Base-by-base conservation (phyloP, 2,113 vertebrate genomes). In the Polypterus senegalus region DNA sequence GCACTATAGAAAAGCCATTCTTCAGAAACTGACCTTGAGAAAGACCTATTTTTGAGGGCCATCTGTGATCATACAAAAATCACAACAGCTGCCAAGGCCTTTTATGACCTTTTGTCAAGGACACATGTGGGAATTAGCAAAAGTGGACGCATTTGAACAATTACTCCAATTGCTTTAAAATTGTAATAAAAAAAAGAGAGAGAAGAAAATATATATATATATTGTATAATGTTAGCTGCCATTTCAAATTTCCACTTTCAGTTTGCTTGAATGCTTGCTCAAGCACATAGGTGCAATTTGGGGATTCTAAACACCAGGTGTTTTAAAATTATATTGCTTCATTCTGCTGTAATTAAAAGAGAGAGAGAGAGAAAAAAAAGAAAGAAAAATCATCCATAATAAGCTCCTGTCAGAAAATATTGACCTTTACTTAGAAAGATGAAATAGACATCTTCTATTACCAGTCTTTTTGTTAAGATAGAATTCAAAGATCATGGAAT, bases 81-180 rank as follows among this genome's bases (percentile, higher is more conserved):
- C 65, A 67, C 77, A 69, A 66, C 82, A 82, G 83, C 85, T 86
- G 82, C 83, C 74, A 65, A 75, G 71, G 72, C 70, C 79, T 72
- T 74, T 60, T 53, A 64, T 85, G 86, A 89, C 89, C 80, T 73
- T 75, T 81, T 89, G 87, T 89, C 88, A 89, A 88, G 82, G 87
- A 86, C 88, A 80, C 87, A 86, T 85, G 86, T 88, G 88, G 85
- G 86, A 89, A 91, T 92, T 92, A 89, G 79, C 79, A 84, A 85
- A 87, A 88, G 86, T 87, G 84, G 82, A 81, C 78, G 86, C 89
- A 78, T 82, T 90, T 89, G 79, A 93, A 85, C 77, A 93, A 94
- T 95, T 92, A 90, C 79, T 85, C 80, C 86, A 93, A 91, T 94
- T 92, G 91, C 82, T 80, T 86, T 86, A 87, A 90, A 85, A 89